These are phyloP conservation scores for Poecilia gillii DNA, from an alignment of 2,797 vertebrate species.

Conservation along the genomic window DNA sequence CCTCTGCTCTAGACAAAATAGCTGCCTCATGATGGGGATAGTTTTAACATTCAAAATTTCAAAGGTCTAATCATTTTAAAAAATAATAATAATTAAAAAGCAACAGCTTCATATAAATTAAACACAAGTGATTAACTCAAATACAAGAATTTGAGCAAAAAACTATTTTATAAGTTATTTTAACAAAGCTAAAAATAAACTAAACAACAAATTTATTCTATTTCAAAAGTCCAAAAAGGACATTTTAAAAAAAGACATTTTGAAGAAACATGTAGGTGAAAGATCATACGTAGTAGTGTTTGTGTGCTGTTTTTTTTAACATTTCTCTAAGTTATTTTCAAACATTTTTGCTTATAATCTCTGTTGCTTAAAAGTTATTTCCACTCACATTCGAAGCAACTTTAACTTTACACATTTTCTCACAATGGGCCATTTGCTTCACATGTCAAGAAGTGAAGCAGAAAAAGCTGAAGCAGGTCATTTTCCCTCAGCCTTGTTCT, in stretches of 20 bases:
- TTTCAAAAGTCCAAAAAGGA: too few species aligned
- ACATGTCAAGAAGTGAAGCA: background rate
- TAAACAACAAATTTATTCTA: too few species aligned
- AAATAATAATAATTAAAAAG: too few species aligned
- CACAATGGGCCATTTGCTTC: background rate
- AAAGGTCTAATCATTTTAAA: background rate
- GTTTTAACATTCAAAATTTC: background rate
- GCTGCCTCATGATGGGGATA: background rate
- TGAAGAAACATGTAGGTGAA: background rate
- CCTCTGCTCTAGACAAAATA: background rate
- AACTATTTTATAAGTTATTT: background rate
- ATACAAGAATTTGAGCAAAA: background rate
- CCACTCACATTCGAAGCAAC: background rate
- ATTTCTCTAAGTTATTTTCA: background rate
- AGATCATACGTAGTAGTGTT: background rate
- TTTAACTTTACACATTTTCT: background rate
- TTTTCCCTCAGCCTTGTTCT: background rate
- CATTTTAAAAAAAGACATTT: background rate
- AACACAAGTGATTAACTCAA: background rate
- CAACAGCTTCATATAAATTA: background rate
- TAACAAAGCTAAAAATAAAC: background rate
- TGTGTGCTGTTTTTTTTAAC: background rate
- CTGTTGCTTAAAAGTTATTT: background rate
- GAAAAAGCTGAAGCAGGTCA: background rate
- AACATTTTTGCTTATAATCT: background rate